Percentiles rank a stretch among this genome's conserved stretches.
Conservation (phyloP, 2,113 vertebrate species). For the Bostrychus sinensis region DNA sequence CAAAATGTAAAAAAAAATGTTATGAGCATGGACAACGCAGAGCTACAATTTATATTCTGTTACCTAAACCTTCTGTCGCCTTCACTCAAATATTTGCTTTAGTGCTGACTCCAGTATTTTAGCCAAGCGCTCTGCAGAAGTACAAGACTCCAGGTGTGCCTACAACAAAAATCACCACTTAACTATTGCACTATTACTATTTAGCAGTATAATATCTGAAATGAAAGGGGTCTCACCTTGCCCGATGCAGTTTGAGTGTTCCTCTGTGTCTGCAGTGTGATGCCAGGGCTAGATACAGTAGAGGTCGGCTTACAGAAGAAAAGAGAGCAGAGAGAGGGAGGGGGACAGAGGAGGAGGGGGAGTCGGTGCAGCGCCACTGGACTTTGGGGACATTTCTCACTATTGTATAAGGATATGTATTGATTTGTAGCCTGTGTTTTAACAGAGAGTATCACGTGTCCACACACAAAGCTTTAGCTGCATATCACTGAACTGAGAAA, state of each 20-base stretch:
- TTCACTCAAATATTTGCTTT: constrained; percentile 42
- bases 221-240: constrained; percentile 68
- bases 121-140: constrained; percentile 25
- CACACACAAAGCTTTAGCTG: constrained; percentile 30
- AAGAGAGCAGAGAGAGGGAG: constrained; percentile 46
- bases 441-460: constrained; percentile 41
- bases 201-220: constrained; percentile 17
- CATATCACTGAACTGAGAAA: constrained; percentile 11
- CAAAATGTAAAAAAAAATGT: constrained; percentile 26
- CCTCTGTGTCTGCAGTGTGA: constrained; percentile 70
- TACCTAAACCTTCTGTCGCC: constrained; percentile 26
- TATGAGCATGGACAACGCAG: constrained; percentile 6
- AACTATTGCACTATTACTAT: constrained; percentile 11
- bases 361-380: constrained; percentile 61
- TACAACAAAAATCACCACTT: constrained; percentile 12
- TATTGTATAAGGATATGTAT: constrained; percentile 52
- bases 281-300: constrained; percentile 74
- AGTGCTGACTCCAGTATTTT: constrained; percentile 29
- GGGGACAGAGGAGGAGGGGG: constrained; percentile 28
- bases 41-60: constrained; percentile 9
- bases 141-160: constrained; percentile 3
- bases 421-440: constrained; percentile 43
- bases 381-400: constrained; percentile 68
- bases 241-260: constrained; percentile 70
- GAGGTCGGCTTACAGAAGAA: constrained; percentile 72